These are phyloP conservation scores for Arvicanthis niloticus DNA, from an alignment of 2,113 vertebrate species.

Conservation along the genomic window DNA sequence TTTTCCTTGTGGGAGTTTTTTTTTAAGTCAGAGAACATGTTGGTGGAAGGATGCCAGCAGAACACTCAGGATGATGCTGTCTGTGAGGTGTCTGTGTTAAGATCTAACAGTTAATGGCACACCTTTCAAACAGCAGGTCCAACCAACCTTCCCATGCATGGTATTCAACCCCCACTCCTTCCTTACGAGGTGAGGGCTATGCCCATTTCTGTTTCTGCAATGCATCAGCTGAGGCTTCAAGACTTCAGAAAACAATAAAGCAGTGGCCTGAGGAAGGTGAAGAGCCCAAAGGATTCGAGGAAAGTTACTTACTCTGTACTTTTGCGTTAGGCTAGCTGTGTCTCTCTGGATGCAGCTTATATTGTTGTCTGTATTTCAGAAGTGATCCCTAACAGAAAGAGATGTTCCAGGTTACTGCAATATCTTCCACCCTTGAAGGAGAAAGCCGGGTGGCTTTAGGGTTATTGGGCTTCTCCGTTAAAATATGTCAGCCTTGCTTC, in stretches of 20 bases:
- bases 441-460: background rate
- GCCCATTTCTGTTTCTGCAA: background rate
- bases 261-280: background rate
- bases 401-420: background rate
- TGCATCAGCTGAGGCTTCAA: background rate
- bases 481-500: background rate
- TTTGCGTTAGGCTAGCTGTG: background rate
- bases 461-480: background rate
- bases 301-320: background rate
- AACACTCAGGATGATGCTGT: background rate
- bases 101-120: background rate
- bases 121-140: background rate
- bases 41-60: background rate
- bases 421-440: background rate
- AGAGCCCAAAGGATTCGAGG: rapidly evolving
- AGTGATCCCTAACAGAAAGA: background rate
- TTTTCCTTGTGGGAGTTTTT: background rate
- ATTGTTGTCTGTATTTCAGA: background rate
- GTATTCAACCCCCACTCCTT: background rate
- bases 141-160: too few species aligned
- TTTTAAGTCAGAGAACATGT: slow-evolving; percentile 20
- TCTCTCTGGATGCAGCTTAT: background rate
- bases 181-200: background rate
- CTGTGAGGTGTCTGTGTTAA: background rate
- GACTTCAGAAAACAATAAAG: background rate